These are phyloP conservation scores for Microchrysa polita DNA, from an alignment of 2,888 invertebrate species.

Conservation along the genomic window DNA sequence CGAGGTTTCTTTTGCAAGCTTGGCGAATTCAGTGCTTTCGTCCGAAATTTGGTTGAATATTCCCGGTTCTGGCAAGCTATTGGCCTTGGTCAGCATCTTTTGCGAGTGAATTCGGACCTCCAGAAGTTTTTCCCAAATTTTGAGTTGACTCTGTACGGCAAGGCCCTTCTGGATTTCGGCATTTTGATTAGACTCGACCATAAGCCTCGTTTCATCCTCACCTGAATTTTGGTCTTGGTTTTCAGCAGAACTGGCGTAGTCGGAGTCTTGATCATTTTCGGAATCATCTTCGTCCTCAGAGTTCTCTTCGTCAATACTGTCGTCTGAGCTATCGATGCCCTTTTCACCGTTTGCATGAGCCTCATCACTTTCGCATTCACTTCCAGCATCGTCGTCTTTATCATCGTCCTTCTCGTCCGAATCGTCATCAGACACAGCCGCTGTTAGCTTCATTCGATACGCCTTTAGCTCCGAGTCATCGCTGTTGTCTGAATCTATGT, in stretches of 20 bases:
- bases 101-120: constrained; percentile 90
- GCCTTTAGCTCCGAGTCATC: constrained; percentile 43
- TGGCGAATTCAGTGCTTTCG: constrained; percentile 66
- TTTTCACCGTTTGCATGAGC: not conserved
- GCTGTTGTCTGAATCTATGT: constrained; percentile 54
- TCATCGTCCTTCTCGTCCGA: constrained; percentile 49
- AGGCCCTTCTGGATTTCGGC: constrained; percentile 72
- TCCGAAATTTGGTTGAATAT: constrained; percentile 64
- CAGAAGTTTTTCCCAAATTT: constrained; percentile 85
- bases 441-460: not conserved
- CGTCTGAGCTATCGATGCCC: not conserved
- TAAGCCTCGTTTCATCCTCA: constrained; percentile 52
- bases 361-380: constrained; percentile 49
- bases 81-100: constrained; percentile 78
- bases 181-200: constrained; percentile 62
- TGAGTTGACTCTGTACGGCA: constrained; percentile 75
- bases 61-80: constrained; percentile 79
- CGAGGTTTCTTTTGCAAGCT: constrained; percentile 67
- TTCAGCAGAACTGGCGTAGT: constrained; percentile 49
- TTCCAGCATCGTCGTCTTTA: constrained; percentile 45
- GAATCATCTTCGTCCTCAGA: constrained; percentile 49
- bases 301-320: constrained; percentile 44
- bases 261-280: constrained; percentile 53
- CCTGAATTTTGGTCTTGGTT: not conserved
- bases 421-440: not conserved